Conservation (phyloP, 2,113 vertebrate species). For the Cathartes aura region DNA sequence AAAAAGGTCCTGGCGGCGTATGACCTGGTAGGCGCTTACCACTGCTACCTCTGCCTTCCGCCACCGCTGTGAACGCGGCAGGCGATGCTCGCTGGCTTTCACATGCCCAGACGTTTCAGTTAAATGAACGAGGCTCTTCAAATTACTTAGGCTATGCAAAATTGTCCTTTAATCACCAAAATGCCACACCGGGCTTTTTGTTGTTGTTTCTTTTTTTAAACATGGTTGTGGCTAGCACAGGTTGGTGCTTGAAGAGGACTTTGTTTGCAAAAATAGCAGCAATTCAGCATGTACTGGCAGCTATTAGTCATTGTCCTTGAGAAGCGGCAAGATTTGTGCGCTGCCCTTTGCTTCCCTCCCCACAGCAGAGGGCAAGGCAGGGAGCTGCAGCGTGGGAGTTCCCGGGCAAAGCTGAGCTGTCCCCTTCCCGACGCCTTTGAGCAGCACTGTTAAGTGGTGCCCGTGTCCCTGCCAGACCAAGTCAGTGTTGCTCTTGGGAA, state of each 20-base stretch:
- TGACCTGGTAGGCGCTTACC: conserved; percentile 82
- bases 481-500: background rate
- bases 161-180: background rate
- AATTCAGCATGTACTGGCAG: background rate
- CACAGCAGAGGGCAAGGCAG: background rate
- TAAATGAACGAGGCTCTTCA: background rate
- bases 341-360: background rate
- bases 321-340: background rate
- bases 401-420: background rate
- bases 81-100: background rate
- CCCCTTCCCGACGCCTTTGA: fast-evolving
- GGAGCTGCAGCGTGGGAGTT: background rate
- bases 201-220: background rate
- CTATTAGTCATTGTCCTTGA: background rate
- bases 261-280: background rate
- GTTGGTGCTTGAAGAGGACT: background rate
- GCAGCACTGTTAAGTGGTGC: background rate
- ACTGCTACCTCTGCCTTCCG: background rate
- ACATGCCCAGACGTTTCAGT: fast-evolving
- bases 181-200: background rate
- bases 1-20: conserved; percentile 91
- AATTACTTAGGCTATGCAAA: background rate
- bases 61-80: fast-evolving
- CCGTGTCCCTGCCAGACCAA: background rate
- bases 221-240: background rate